Percentiles rank a stretch among this genome's conserved stretches.
Conservation (phyloP, 2,113 vertebrate species). For the Strix uralensis region DNA sequence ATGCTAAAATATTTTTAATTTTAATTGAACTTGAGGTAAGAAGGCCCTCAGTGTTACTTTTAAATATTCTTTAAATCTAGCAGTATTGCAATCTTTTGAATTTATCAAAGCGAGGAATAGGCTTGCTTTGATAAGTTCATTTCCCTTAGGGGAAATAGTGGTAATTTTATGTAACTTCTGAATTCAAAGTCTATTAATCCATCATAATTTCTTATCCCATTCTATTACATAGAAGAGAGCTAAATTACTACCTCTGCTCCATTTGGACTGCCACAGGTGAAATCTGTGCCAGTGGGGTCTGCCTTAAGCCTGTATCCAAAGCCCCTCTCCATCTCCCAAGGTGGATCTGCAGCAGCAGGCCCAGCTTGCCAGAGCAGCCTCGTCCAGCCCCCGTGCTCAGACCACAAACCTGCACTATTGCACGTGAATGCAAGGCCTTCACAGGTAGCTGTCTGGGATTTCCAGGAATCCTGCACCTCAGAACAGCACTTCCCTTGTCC, state of each 20-base stretch:
- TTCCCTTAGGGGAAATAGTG: neutral
- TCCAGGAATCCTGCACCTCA: neutral
- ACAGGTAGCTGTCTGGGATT: neutral
- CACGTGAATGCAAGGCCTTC: fast-evolving
- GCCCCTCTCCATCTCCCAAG: neutral
- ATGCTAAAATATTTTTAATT: neutral
- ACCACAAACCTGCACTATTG: neutral
- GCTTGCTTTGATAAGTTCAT: neutral
- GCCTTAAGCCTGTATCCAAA: neutral
- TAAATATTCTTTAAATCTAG: neutral
- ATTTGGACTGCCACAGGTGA: neutral
- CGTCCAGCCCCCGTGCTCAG: neutral
- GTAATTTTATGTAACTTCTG: neutral
- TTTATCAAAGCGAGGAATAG: neutral
- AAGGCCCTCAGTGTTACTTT: neutral
- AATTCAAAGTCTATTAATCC: neutral
- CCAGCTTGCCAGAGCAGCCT: neutral
- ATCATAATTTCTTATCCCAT: neutral
- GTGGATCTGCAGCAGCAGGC: neutral
- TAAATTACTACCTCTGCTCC: neutral
- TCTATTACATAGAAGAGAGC: neutral
- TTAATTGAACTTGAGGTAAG: constrained; percentile 27
- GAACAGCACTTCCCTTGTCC: neutral
- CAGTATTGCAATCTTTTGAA: neutral
- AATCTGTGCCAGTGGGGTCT: neutral